phyloP scores from a whole-genome alignment of 2,113 vertebrate species.

The Callospermophilus lateralis region DNA sequence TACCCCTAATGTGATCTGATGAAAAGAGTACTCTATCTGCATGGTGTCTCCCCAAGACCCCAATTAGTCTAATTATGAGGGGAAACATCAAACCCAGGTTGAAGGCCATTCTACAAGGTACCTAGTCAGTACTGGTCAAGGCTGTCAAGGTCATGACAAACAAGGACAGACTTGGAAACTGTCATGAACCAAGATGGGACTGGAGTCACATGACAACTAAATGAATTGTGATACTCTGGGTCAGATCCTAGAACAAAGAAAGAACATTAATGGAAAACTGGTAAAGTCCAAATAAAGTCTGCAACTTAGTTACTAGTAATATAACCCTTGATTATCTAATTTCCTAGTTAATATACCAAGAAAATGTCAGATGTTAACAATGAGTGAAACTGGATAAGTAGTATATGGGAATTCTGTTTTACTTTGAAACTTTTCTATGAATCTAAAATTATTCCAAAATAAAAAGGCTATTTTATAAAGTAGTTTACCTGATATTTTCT shows the following conservation, averaged over 20 bases:
- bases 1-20: background rate
- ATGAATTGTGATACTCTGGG: background rate
- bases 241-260: background rate
- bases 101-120: background rate
- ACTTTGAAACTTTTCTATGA: background rate
- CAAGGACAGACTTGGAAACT: background rate
- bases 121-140: background rate
- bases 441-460: background rate
- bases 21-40: background rate
- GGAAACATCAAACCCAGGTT: background rate
- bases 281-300: background rate
- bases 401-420: background rate
- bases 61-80: background rate
- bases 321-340: background rate
- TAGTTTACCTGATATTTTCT: background rate
- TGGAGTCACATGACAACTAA: background rate
- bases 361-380: background rate
- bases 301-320: background rate
- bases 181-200: background rate
- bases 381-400: background rate
- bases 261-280: background rate
- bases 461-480: background rate
- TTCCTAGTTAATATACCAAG: background rate
- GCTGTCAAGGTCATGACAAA: background rate
- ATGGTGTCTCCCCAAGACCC: background rate